Conservation (phyloP, 2,888 invertebrate species). For the Oligia fasciuncula region DNA sequence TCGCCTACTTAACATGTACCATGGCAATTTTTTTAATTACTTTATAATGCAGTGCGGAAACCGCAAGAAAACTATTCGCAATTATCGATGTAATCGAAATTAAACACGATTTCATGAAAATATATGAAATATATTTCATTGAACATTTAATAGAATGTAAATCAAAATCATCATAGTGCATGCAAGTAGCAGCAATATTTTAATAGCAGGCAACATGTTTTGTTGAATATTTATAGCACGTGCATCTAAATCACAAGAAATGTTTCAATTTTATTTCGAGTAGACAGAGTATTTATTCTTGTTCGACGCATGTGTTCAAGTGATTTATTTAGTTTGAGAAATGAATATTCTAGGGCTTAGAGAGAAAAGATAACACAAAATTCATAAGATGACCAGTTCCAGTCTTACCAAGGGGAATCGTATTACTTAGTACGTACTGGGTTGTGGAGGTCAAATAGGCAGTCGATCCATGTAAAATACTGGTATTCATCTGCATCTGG, state of each 20-base stretch:
- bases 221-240: slow-evolving; percentile 46
- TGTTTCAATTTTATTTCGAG: slow-evolving; percentile 31
- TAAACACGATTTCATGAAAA: slow-evolving; percentile 64
- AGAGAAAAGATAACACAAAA: not conserved
- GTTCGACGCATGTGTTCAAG: slow-evolving; percentile 4
- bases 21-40: slow-evolving; percentile 69
- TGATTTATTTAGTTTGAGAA: slow-evolving; percentile 17
- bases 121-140: slow-evolving; percentile 59
- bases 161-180: slow-evolving; percentile 39
- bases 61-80: slow-evolving; percentile 70
- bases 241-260: slow-evolving; percentile 17
- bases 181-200: slow-evolving; percentile 16
- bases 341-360: not conserved
- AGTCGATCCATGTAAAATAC: not conserved
- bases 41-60: slow-evolving; percentile 69
- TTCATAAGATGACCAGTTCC: not conserved
- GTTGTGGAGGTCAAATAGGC: not conserved
- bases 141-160: slow-evolving; percentile 51
- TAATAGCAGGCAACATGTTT: slow-evolving; percentile 15
- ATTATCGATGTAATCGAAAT: slow-evolving; percentile 68
- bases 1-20: slow-evolving; percentile 72
- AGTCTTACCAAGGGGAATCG: not conserved
- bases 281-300: slow-evolving; percentile 14
- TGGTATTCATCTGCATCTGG: not conserved
- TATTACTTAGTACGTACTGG: not conserved